Percentiles rank a stretch among this genome's conserved stretches.
phyloP scores from a whole-genome alignment of 2,888 invertebrate species.

The Xanthorhoe designata region DNA sequence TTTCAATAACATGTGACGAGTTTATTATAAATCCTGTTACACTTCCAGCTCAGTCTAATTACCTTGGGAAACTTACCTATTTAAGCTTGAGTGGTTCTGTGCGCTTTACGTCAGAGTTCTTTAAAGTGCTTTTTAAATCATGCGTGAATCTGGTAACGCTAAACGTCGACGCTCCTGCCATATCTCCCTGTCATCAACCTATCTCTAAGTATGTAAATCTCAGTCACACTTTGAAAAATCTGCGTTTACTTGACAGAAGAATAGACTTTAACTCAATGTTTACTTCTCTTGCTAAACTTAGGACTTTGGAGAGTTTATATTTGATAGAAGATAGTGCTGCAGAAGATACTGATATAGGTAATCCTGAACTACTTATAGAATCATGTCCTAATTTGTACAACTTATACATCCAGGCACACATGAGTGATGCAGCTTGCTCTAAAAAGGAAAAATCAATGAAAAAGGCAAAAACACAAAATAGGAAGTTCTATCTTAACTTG shows the following conservation, averaged over 20 bases:
- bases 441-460: conserved; percentile 55
- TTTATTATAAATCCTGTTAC: conserved; percentile 51
- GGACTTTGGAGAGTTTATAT: conserved; percentile 67
- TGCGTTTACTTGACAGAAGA: conserved; percentile 61
- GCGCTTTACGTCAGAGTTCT: conserved; percentile 62
- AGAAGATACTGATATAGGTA: conserved; percentile 50
- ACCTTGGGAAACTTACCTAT: conserved; percentile 69
- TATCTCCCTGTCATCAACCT: conserved; percentile 50
- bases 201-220: conserved; percentile 58
- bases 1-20: conserved; percentile 57
- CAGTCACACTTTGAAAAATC: conserved; percentile 63
- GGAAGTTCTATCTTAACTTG: conserved; percentile 55
- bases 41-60: conserved; percentile 53
- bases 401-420: conserved; percentile 56
- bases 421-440: conserved; percentile 46
- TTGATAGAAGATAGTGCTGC: conserved; percentile 54
- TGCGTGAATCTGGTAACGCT: conserved; percentile 66
- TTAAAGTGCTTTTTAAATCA: conserved; percentile 63
- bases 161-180: conserved; percentile 54
- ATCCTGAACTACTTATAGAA: conserved; percentile 59
- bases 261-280: conserved; percentile 65
- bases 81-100: conserved; percentile 64
- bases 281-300: conserved; percentile 61
- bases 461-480: conserved; percentile 51
- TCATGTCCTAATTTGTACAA: conserved; percentile 66